Percentiles rank a stretch among this genome's conserved stretches.
These are phyloP conservation scores for Drosophila pseudotalamancana DNA, from an alignment of 2,888 invertebrate species.

Conservation along the genomic window DNA sequence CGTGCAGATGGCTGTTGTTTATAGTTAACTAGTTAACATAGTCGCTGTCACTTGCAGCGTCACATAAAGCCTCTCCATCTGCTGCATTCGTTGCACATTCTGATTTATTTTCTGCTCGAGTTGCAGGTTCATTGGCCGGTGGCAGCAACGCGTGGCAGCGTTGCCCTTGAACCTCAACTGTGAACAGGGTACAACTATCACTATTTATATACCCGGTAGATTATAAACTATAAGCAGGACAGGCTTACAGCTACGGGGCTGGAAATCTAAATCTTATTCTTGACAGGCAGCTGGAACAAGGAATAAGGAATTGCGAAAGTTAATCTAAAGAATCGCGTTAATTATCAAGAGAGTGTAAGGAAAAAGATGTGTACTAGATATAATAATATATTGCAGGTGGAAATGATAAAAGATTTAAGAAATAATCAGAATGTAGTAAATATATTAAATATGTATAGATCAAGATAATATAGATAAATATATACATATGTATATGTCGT, in stretches of 20 bases:
- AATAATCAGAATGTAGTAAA: no score
- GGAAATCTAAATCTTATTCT: not conserved
- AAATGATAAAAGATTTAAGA: no score
- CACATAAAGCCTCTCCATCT: not conserved
- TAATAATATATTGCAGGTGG: no score
- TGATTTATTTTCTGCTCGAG: conserved; percentile 2
- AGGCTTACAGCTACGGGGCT: not conserved
- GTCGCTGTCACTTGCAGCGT: conserved; percentile 2
- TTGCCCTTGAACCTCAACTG: conserved; percentile 27
- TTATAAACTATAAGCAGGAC: not conserved
- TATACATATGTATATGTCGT: no score
- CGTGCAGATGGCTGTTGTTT: not conserved
- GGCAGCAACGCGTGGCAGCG: conserved; percentile 4
- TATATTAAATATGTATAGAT: no score
- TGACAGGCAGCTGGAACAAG: not conserved
- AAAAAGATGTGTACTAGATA: no score
- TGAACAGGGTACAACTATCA: conserved; percentile 5
- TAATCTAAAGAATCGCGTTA: not conserved
- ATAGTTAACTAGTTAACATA: not conserved
- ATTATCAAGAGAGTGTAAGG: no score
- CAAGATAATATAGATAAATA: no score
- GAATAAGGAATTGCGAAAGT: not conserved
- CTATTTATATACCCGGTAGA: conserved; percentile 15
- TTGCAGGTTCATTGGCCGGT: conserved; percentile 21
- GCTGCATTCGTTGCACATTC: conserved; percentile 10